These are phyloP conservation scores for Pseudoips prasinana DNA, from an alignment of 2,888 invertebrate species.

Conservation along the genomic window DNA sequence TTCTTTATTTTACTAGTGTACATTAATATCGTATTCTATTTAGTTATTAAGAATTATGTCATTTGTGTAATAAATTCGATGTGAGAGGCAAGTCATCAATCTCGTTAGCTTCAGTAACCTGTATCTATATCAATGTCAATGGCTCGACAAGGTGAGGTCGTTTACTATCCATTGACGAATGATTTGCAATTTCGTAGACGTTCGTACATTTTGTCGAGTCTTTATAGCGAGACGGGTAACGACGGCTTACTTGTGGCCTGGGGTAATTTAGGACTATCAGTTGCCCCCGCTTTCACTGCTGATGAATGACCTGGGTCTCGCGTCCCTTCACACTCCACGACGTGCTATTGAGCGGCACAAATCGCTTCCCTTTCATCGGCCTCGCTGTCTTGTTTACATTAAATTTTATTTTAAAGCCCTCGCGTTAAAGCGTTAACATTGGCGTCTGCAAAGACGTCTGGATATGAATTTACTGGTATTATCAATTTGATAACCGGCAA, in stretches of 20 bases:
- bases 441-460: constrained; percentile 31
- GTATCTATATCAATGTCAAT: constrained; percentile 54
- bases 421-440: constrained; percentile 58
- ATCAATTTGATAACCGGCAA: constrained; percentile 53
- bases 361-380: constrained; percentile 69
- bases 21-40: constrained; percentile 20
- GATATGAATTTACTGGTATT: constrained; percentile 38
- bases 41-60: constrained; percentile 24
- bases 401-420: constrained; percentile 51
- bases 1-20: neutral
- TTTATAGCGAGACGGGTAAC: constrained; percentile 41
- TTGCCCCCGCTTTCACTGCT: constrained; percentile 63
- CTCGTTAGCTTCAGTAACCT: constrained; percentile 34
- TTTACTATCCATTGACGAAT: constrained; percentile 54
- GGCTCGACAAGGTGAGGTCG: constrained; percentile 46
- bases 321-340: constrained; percentile 56
- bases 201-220: constrained; percentile 39
- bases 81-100: constrained; percentile 23
- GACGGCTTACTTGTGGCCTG: constrained; percentile 45
- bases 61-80: constrained; percentile 24
- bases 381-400: constrained; percentile 59
- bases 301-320: constrained; percentile 61
- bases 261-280: constrained; percentile 67
- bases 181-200: constrained; percentile 54
- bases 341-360: constrained; percentile 54